Evolutionary conservation across 1,140 invertebrate genomes (phyloP).

Genomic region (Drusus annulatus): DNA sequence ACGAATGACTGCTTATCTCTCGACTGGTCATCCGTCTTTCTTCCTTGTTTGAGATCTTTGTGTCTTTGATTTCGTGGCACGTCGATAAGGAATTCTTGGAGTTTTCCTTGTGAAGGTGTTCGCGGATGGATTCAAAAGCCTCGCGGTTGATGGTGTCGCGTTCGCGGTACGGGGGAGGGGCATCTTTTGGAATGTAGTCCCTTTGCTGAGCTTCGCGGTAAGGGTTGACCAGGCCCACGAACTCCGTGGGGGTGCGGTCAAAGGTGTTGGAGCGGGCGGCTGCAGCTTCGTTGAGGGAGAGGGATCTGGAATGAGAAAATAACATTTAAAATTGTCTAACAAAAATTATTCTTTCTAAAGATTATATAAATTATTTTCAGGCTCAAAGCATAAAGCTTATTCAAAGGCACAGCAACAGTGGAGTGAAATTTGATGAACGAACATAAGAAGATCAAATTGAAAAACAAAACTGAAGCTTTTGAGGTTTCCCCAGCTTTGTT

Average conservation of each 20-base stretch:
- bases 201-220: constrained; percentile 33
- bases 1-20: constrained; percentile 21
- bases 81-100: constrained; percentile 3
- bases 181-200: constrained; percentile 44
- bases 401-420: no score
- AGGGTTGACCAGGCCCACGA: constrained; percentile 58
- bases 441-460: no score
- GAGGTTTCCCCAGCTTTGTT: no score
- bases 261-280: constrained; percentile 58
- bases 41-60: constrained; percentile 9
- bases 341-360: no score
- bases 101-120: constrained; percentile 31
- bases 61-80: constrained; percentile 29
- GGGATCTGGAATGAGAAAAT: constrained; percentile 63
- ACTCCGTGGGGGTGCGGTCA: constrained; percentile 67
- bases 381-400: no score
- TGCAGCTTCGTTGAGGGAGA: constrained; percentile 66
- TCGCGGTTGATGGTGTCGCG: constrained; percentile 2
- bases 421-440: no score
- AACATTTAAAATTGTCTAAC: background rate
- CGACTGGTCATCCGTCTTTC: background rate
- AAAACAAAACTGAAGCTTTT: no score
- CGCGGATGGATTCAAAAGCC: constrained; percentile 15
- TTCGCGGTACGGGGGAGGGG: constrained; percentile 15
- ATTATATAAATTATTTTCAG: no score